A percentile compares a stretch with the other conserved stretches of the same genome.
Evolutionary conservation across 37 sponge, comb jelly and placozoan genomes (phyloP).

Genomic region (Hormiphora californensis): DNA sequence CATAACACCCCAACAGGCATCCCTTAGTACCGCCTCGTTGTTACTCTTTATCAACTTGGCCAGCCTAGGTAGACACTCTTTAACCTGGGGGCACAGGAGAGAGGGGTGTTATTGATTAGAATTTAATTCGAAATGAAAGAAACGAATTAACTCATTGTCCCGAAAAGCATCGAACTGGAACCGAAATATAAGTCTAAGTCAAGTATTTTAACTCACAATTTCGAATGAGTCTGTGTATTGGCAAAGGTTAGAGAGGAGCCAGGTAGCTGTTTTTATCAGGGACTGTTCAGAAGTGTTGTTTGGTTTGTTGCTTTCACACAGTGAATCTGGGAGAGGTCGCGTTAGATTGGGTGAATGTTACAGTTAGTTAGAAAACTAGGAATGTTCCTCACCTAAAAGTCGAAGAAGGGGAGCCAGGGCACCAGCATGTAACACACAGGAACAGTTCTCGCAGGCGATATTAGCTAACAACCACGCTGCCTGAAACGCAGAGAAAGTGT

Average conservation of each 20-base stretch:
- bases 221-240: constrained; percentile 53
- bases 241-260: constrained; percentile 38
- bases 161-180: background rate
- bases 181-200: background rate
- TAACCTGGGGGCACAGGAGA: background rate
- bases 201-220: constrained; percentile 23
- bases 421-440: constrained; percentile 45
- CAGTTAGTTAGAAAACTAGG: background rate
- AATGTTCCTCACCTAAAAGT: background rate
- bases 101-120: background rate
- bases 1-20: constrained; percentile 52
- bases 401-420: constrained; percentile 40
- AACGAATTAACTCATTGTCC: too few relatives aligned
- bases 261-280: constrained; percentile 44
- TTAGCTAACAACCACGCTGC: constrained; percentile 53
- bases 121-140: too few relatives aligned
- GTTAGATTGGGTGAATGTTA: background rate
- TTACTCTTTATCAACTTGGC: constrained; percentile 44
- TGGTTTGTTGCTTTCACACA: constrained; percentile 34
- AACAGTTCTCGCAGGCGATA: constrained; percentile 52
- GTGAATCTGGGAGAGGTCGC: background rate
- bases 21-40: constrained; percentile 43
- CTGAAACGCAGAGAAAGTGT: too few relatives aligned
- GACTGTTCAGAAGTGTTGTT: constrained; percentile 53
- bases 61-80: constrained; percentile 29